A percentile compares a stretch with the other conserved stretches of the same genome.
These are phyloP conservation scores for Otus sunia DNA, from an alignment of 2,113 vertebrate genomes.

Conservation along the genomic window DNA sequence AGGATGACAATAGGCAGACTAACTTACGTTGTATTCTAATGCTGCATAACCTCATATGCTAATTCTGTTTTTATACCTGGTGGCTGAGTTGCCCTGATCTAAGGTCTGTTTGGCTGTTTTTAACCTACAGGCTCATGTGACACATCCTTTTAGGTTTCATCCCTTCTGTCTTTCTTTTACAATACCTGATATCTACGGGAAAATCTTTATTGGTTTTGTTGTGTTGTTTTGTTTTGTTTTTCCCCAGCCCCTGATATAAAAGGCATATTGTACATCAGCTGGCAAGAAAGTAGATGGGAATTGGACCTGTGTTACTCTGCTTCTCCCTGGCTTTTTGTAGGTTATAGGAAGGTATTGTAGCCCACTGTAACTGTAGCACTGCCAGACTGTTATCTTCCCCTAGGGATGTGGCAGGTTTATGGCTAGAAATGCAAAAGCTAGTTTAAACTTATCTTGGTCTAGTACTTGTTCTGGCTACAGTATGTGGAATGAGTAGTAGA, in stretches of 20 bases:
- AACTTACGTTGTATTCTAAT: not conserved
- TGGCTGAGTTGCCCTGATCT: not conserved
- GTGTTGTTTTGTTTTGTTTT: not conserved
- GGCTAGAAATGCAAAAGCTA: not conserved
- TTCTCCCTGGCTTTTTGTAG: not conserved
- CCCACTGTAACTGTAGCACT: not conserved
- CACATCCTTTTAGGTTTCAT: not conserved
- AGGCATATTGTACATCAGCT: not conserved
- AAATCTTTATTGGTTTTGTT: not conserved
- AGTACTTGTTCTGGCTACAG: not conserved
- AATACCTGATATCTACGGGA: not conserved
- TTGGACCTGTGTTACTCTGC: not conserved
- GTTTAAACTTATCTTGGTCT: not conserved
- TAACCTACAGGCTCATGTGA: not conserved
- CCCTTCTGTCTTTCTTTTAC: not conserved
- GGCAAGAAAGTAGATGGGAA: not conserved
- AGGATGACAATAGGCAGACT: not conserved
- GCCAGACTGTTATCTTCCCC: not conserved
- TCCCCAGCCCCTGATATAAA: not conserved
- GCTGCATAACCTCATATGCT: accelerated
- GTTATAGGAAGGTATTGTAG: not conserved
- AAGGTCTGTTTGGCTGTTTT: not conserved
- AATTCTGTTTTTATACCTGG: not conserved
- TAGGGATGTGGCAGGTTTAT: not conserved
- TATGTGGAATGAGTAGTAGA: not conserved